Percentiles rank a stretch among this genome's conserved stretches.
Evolutionary conservation across 2,888 invertebrate species (phyloP).

Genomic region (Proisotoma minuta): DNA sequence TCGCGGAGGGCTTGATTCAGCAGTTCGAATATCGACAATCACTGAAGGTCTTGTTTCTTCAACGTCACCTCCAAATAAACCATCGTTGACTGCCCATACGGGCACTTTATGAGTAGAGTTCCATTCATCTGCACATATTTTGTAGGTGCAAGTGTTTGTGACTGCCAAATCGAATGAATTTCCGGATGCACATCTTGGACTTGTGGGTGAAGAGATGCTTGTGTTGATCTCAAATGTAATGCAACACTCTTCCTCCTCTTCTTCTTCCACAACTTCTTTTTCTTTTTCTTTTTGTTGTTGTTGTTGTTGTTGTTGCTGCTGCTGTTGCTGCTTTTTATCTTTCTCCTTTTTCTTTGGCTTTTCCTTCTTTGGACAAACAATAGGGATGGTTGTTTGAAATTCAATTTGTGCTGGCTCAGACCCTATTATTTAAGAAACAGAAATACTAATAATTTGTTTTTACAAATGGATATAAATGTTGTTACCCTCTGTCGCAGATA

Average conservation of each 20-base stretch:
- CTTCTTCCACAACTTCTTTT: slow-evolving; percentile 34
- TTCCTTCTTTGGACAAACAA: slow-evolving; percentile 46
- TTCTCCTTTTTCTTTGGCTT: slow-evolving; percentile 30
- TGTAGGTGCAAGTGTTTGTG: slow-evolving; percentile 44
- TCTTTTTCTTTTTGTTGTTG: slow-evolving; percentile 18
- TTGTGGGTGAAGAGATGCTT: slow-evolving; percentile 29
- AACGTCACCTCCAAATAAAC: slow-evolving; percentile 38
- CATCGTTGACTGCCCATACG: slow-evolving; percentile 46
- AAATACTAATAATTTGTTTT: background rate
- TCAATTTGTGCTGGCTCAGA: slow-evolving; percentile 43
- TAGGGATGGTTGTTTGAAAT: slow-evolving; percentile 45
- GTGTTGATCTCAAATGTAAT: slow-evolving; percentile 43
- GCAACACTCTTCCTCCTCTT: slow-evolving; percentile 45
- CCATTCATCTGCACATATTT: slow-evolving; percentile 48
- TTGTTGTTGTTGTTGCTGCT: no score
- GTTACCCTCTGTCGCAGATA: slow-evolving; percentile 40
- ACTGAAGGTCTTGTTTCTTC: slow-evolving; percentile 26
- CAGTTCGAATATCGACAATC: slow-evolving; percentile 41
- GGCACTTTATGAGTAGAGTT: slow-evolving; percentile 47
- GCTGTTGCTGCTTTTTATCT: no score
- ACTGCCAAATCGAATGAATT: slow-evolving; percentile 45
- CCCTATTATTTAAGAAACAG: slow-evolving; percentile 20
- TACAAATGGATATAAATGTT: background rate
- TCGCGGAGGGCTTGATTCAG: slow-evolving; percentile 43
- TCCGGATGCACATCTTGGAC: slow-evolving; percentile 45